Evolutionary conservation across 35 echinoderm and acorn worm genomes (phyloP).

Genomic region (Hemicentrotus pulcherrimus): DNA sequence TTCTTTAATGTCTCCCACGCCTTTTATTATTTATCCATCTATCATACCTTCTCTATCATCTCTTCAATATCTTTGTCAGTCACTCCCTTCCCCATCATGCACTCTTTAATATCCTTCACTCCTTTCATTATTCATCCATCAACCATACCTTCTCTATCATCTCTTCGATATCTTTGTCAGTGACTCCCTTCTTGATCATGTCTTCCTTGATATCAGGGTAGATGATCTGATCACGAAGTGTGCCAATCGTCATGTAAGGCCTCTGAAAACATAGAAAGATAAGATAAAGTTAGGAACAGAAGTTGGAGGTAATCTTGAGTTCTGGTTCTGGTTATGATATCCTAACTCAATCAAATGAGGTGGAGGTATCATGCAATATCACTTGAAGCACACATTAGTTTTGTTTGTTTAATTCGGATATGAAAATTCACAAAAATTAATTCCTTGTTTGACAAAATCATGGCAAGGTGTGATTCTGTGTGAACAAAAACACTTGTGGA

Average conservation of each 20-base stretch:
- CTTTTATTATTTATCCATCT: neutral
- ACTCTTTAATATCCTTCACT: constrained; percentile 32
- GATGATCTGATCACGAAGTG: constrained; percentile 94
- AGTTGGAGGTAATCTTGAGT: neutral
- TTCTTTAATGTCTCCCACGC: neutral
- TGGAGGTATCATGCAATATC: neutral
- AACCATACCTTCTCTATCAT: constrained; percentile 67
- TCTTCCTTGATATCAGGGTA: constrained; percentile 97
- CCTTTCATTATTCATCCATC: neutral
- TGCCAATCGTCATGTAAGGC: constrained; percentile 98
- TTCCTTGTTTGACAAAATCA: too few relatives aligned
- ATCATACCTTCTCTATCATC: constrained; percentile 71
- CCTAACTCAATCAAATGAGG: neutral
- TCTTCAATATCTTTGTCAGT: constrained; percentile 80
- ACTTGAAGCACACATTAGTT: too few relatives aligned
- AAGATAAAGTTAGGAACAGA: neutral
- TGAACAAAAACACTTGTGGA: too few relatives aligned
- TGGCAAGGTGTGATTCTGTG: too few relatives aligned
- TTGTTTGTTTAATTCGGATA: too few relatives aligned
- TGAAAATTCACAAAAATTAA: too few relatives aligned
- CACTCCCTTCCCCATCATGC: constrained; percentile 81
- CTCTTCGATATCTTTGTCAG: constrained; percentile 79
- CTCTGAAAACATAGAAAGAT: constrained; percentile 65
- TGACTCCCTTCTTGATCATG: constrained; percentile 86
- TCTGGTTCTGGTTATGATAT: neutral